Base-by-base conservation (phyloP, 1,140 invertebrate species). In the Aphelenchoides avenae region DNA sequence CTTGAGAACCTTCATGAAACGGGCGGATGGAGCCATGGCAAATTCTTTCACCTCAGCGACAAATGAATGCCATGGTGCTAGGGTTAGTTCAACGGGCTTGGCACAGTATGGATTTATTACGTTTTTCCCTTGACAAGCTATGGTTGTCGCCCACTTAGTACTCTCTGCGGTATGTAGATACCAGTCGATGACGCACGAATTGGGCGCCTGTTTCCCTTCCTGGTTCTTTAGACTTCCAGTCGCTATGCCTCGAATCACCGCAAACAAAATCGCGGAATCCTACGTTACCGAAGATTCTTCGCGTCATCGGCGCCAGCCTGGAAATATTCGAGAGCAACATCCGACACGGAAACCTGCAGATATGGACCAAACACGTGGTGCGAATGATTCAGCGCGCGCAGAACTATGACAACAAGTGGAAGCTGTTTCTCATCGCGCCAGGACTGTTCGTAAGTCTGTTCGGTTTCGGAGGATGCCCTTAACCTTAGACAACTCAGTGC, bases 371-470 rank as follows among this genome's bases (percentile, higher is more conserved):
- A 18, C 22, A 66, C 18, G 15, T 61, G 2, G 33, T 52, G 1
- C 22, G 42, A 33, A 24, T 30, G 36, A 64, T 55, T 33, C 27
- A 20, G 18, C 62, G 33, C 15, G 18, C 24, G 3, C 18, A 52
- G 13, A 18, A 55, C 24, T 61, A 43, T 30, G n/a, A 57, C 4
- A 18, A 37, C 0, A 27, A 37, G n/a, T 61, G 58, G 58, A 61
- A 61, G 39, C 13, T 61, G 11, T 52, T 61, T 20, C 7, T 61
- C 20, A 22, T 61, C 3, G 48, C 48, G 2, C 58, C 58, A 18
- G 58, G 60, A 15, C 41, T 61, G 4, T 61, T 57, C 53, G 58
- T 61, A 52, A 56, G 58, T 62, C n/a, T n/a, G n/a, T n/a, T n/a
- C n/a, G n/a, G n/a, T n/a, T n/a, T n/a, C n/a, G n/a, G n/a, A n/a